phyloP scores from a whole-genome alignment of 2,888 invertebrate species.

The Aethes cnicana region DNA sequence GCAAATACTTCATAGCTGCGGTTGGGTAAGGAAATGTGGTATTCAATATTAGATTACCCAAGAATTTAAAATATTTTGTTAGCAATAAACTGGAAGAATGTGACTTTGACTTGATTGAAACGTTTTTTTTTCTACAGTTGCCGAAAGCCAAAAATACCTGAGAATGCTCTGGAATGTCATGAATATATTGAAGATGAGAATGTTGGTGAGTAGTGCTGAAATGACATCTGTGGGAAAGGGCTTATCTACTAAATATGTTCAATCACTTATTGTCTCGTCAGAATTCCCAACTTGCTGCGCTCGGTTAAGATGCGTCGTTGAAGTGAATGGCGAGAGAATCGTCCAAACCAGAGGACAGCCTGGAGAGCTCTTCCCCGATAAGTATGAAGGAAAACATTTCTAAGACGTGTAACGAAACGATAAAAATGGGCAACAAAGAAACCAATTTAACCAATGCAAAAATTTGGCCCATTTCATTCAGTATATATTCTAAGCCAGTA shows the following conservation, averaged over 20 bases:
- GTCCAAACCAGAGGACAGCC: conserved; percentile 76
- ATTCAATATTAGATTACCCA: background rate
- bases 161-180: conserved; percentile 76
- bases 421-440: no score
- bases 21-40: conserved; percentile 59
- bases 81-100: background rate
- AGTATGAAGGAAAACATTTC: conserved; percentile 61
- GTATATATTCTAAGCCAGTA: no score
- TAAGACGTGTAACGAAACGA: no score
- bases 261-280: conserved; percentile 35
- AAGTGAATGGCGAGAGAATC: conserved; percentile 72
- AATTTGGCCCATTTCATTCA: no score
- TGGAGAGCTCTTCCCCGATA: conserved; percentile 76
- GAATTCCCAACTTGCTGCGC: conserved; percentile 78
- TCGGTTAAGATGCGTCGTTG: conserved; percentile 70
- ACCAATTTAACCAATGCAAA: no score
- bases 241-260: background rate
- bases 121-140: conserved; percentile 52
- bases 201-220: conserved; percentile 69
- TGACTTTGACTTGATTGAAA: background rate
- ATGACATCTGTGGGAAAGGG: no score
- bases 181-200: conserved; percentile 79
- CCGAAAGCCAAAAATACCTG: conserved; percentile 76
- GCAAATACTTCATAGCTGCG: conserved; percentile 76
- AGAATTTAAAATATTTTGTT: background rate